Evolutionary conservation across 2,888 invertebrate species (phyloP), one percentile per base, ranked within the genome.

Genomic region (Erebia palarica): DNA sequence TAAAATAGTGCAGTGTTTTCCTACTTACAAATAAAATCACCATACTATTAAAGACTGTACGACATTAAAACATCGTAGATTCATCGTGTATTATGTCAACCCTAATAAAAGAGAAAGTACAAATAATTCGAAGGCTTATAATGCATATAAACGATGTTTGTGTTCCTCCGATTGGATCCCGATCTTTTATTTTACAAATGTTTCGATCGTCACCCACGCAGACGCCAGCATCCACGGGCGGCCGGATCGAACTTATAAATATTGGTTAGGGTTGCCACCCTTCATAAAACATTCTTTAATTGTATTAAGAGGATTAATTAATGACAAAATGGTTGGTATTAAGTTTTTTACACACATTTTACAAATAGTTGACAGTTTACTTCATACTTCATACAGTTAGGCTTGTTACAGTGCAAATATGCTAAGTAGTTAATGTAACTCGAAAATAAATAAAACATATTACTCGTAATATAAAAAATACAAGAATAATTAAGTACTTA

Each of bases 121-220:
- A 66, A 61, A 69, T 10, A 72, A 72, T 63, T 66, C 36, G 11
- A 65, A 65, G 63, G 21, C 44, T 53, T 57, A 67, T 67, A 65
- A 65, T 59, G 21, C 44, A 42, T 57, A 67, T 67, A 51, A 49
- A 67, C 49, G 59, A 67, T 67, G 49, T 67, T 59, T 59, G 49
- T 59, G 49, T 59, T 57, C 49, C 27, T 67, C 27, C 27, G 21
- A 59, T 67, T 47, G 58, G 67, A 59, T 49, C 47, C 59, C 21
- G 49, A 59, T 67, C 58, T 70, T 66, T 70, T 70, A 68, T 74
- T 74, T 73, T 72, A 69, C 65, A 69, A 69, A 72, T 55, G 66
- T 71, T 73, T 71, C 73, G 73, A 69, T 73, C 71, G 76, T 77
- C 86, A 80, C 90, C 90, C 85, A 89, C 89, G 84, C 86, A 36